Evolutionary conservation across 2,888 invertebrate species (phyloP).

Genomic region (Phasia obesa): DNA sequence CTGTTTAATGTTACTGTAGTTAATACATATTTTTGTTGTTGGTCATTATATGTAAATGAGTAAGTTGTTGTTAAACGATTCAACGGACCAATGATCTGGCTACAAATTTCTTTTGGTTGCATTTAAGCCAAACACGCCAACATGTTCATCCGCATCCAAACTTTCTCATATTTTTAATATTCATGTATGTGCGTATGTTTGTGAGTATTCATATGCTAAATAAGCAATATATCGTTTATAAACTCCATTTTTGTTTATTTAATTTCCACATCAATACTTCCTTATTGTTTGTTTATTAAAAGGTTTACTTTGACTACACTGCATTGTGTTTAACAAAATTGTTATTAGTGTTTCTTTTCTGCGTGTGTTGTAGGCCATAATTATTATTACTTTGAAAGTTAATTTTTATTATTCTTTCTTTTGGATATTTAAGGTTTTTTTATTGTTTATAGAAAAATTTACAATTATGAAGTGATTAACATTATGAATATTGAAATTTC

Average conservation of each 20-base stretch:
- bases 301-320: background rate
- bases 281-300: constrained; percentile 20
- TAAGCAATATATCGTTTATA: constrained; percentile 54
- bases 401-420: background rate
- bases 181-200: background rate
- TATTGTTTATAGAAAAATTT: constrained; percentile 2
- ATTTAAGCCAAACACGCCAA: constrained; percentile 28
- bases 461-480: background rate
- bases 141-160: background rate
- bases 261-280: constrained; percentile 53
- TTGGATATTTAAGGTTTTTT: background rate
- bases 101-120: constrained; percentile 47
- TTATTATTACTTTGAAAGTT: constrained; percentile 25
- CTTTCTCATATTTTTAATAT: background rate
- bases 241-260: constrained; percentile 55
- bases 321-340: background rate
- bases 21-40: constrained; percentile 49
- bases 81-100: constrained; percentile 63
- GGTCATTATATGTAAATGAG: constrained; percentile 68
- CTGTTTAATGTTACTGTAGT: background rate
- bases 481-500: background rate
- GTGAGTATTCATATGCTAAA: constrained; percentile 7
- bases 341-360: background rate
- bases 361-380: background rate
- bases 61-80: constrained; percentile 55